phyloP scores from a whole-genome alignment of 53 echinoderm and acorn worm species.

The Stichopus horrens region DNA sequence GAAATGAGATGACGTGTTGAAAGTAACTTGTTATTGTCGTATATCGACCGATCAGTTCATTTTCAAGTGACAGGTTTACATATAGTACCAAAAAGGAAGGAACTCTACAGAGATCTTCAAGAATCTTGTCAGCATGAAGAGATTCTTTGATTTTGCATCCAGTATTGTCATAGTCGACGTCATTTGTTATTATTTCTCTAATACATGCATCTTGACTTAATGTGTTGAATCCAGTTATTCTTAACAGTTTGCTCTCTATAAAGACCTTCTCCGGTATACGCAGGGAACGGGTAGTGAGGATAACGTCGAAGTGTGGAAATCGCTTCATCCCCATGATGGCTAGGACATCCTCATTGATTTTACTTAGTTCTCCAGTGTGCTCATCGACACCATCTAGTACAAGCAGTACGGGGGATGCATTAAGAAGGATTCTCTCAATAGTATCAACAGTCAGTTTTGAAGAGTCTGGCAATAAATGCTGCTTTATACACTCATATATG shows the following conservation, averaged over 20 bases:
- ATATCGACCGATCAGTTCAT: neutral
- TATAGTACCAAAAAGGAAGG: neutral
- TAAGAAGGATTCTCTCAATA: neutral
- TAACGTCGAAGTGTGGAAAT: slow-evolving; percentile 8
- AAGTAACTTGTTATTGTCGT: neutral
- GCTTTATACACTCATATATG: neutral
- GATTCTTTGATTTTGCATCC: slow-evolving; percentile 5
- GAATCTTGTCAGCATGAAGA: neutral
- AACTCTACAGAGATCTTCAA: slow-evolving; percentile 15
- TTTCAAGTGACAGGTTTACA: neutral
- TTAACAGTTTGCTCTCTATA: neutral
- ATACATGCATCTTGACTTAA: neutral
- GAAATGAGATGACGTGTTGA: neutral
- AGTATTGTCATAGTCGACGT: neutral
- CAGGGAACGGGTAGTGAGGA: neutral
- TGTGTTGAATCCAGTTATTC: neutral
- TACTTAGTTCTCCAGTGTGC: neutral
- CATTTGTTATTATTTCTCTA: neutral
- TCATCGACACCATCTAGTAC: slow-evolving; percentile 27
- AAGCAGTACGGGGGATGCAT: neutral
- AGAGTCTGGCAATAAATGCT: neutral
- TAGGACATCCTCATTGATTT: neutral
- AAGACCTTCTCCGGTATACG: neutral
- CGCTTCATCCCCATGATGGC: neutral
- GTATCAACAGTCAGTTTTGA: neutral